Evolutionary conservation across 1,140 invertebrate genomes (phyloP), one percentile per base, ranked within the genome.

Genomic region (Cotesia chilonis): DNA sequence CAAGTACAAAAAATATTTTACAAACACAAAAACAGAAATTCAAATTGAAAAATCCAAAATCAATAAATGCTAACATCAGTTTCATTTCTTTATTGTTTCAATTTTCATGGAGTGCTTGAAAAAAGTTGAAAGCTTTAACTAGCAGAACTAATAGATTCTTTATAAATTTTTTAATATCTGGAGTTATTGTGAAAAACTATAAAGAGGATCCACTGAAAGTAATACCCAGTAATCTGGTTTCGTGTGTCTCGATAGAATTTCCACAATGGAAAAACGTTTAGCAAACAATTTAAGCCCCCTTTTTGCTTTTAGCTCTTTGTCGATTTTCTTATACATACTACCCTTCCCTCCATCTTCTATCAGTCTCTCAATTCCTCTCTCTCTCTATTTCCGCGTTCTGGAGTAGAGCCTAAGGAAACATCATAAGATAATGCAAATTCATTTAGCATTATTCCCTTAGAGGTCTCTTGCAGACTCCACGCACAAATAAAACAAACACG

Each of bases 371-470:
- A 28, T 28, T 28, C 5, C 35, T 37, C 5, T 51, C 14, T 35
- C 41, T 47, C 41, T 47, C 41, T 7, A 47, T 6, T 47, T 47
- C 10, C 41, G 41, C 10, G 6, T 47, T 9, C 10, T 7, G 41
- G 41, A 9, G 10, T 47, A 2, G 41, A 47, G 10, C 68, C 57
- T 28, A 1, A 47, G 4, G 37, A 12, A 52, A 52, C 52, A 70
- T 70, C 61, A 63, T 51, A 70, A 17, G 12, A 20, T 37, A 71
- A 71, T 71, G 70, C 61, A 71, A 71, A 71, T 65, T 71, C 70
- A 71, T 71, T 71, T 54, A 57, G 54, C 70, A 71, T 71, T 71
- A 47, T 41, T 54, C 65, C 54, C 65, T 47, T 71, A 35, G 6
- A 51, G 35, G 35, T 35, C 17, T 37, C 38, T 38, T 7, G 41